Percentiles rank a stretch among this genome's conserved stretches.
These are phyloP conservation scores for Orchesella flavescens DNA, from an alignment of 2,888 invertebrate genomes.

Conservation along the genomic window DNA sequence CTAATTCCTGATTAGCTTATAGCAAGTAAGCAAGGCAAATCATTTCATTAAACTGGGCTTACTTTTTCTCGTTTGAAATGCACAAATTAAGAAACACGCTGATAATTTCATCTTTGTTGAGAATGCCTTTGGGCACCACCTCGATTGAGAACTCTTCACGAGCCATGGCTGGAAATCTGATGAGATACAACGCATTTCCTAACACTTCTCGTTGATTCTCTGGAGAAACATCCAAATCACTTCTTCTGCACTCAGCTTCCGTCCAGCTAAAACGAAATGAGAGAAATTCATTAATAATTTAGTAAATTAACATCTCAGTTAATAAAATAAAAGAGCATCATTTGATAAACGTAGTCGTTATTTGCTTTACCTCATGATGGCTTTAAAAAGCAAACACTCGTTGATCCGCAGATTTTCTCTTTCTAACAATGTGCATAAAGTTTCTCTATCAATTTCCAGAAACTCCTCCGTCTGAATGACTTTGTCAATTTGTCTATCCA, in stretches of 20 bases:
- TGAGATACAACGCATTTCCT: conserved; percentile 82
- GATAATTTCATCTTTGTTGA: conserved; percentile 85
- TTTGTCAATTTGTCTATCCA: conserved; percentile 79
- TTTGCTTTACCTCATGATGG: conserved; percentile 78
- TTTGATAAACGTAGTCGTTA: background rate
- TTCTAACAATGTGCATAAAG: conserved; percentile 83
- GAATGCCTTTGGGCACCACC: conserved; percentile 83
- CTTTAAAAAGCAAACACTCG: conserved; percentile 85
- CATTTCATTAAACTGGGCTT: conserved; percentile 31
- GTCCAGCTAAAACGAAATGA: conserved; percentile 78
- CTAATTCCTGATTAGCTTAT: too few relatives aligned
- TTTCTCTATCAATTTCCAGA: conserved; percentile 86
- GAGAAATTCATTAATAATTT: background rate
- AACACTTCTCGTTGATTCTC: conserved; percentile 82
- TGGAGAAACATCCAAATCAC: conserved; percentile 80
- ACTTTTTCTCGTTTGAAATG: conserved; percentile 69
- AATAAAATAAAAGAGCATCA: background rate
- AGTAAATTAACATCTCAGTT: background rate
- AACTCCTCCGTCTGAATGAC: conserved; percentile 87
- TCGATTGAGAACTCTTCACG: conserved; percentile 88
- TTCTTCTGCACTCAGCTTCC: conserved; percentile 83
- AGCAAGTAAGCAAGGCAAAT: too few relatives aligned
- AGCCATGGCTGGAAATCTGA: conserved; percentile 88
- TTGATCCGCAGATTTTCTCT: conserved; percentile 86
- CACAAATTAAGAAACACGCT: conserved; percentile 81